These are phyloP conservation scores for Myotis vivesi DNA, from an alignment of 2,797 vertebrate genomes.

Conservation along the genomic window DNA sequence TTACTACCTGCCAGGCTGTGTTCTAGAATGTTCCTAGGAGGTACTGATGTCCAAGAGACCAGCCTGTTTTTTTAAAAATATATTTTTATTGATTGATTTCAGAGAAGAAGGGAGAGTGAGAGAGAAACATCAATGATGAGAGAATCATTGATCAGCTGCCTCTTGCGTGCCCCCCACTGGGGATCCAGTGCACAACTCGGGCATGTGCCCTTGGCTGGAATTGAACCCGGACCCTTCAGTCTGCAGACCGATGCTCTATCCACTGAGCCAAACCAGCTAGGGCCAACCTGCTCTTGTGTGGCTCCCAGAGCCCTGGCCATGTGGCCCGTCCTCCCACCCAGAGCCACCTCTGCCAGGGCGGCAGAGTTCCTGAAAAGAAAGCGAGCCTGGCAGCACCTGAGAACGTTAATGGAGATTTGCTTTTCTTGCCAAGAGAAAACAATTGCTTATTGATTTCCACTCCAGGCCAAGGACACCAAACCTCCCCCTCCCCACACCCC, in stretches of 20 bases:
- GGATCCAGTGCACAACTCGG: no score
- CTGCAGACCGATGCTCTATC: no score
- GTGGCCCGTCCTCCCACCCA: fast-evolving
- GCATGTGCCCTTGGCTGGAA: no score
- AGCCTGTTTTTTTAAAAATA: no score
- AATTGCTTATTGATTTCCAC: conserved; percentile 60
- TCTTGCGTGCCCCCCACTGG: no score
- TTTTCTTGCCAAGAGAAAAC: conserved; percentile 41
- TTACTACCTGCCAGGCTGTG: neutral
- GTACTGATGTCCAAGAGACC: neutral
- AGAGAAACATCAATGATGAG: no score
- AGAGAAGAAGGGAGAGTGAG: no score
- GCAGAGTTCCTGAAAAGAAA: conserved; percentile 54
- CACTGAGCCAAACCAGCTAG: no score
- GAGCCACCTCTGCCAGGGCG: fast-evolving
- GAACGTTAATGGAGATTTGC: neutral
- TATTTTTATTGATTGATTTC: no score
- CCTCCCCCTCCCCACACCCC: neutral
- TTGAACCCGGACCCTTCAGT: no score
- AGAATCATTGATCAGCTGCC: no score
- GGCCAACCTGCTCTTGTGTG: neutral
- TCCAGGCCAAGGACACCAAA: conserved; percentile 52
- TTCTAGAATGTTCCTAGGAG: neutral
- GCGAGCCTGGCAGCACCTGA: neutral
- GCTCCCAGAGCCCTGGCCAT: neutral